Base-by-base conservation (phyloP, 2,113 vertebrate species). In the Anolis carolinensis region DNA sequence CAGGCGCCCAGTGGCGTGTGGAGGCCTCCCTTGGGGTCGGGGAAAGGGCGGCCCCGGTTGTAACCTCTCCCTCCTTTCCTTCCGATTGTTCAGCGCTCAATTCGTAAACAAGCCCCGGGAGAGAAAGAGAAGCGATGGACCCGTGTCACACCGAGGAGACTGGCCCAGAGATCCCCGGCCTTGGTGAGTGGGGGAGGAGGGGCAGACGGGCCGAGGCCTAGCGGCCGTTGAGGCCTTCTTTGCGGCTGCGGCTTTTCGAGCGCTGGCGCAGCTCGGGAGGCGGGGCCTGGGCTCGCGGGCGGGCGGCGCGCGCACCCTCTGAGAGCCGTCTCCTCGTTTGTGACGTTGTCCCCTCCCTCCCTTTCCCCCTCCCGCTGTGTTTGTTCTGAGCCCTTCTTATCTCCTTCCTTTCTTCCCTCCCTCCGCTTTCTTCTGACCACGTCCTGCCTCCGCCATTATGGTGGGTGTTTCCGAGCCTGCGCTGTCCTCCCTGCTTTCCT, bases 111-210 rank as follows among this genome's bases (percentile, higher is more conserved):
- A 44, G 39, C 39, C 39, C 39, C 39, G 39, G 39, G 39, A 44
- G 39, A 44, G 39, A 44, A 44, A 44, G 9, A 20, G 72, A 23
- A 59, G 82, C 3, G 30, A 93, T 92, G 92, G 92, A 93, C 6
- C 92, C 89, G 6, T 92, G 89, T 72, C 92, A 92, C 82, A 92
- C 84, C 3, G 92, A 93, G 52, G 92, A 93, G 83, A 89, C 89
- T 3, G 92, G 90, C 80, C 88, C 90, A 3, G 90, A 93, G 83
- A 93, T 93, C 86, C 92, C 92, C 36, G 92, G 92, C 68, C 77
- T 93, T 81, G 86, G 92, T 93, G 90, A 92, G 85, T 81, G 87
- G 67, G 34, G 18, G 16, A 11, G 48, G 7, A 34, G 23, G 4
- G 20, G 30, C 65, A 48, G 52, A 6, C 4, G 67, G 10, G 25